phyloP scores from a whole-genome alignment of 2,797 vertebrate genomes.

The Anguilla marmorata region DNA sequence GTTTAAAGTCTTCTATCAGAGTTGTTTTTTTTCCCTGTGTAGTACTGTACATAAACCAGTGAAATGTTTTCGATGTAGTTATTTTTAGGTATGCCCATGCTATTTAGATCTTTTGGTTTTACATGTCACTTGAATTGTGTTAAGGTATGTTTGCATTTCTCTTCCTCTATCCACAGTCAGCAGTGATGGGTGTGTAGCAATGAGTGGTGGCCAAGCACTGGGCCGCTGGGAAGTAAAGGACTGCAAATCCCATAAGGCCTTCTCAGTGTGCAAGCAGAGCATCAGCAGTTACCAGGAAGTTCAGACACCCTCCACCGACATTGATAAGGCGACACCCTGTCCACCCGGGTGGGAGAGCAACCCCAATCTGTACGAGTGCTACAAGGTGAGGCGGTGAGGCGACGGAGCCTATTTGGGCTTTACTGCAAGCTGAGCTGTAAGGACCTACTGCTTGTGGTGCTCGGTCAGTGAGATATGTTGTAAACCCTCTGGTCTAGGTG shows the following conservation, averaged over 20 bases:
- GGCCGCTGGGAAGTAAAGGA: conserved; percentile 92
- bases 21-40: neutral
- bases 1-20: neutral
- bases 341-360: conserved; percentile 85
- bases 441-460: neutral
- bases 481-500: conserved; percentile 70
- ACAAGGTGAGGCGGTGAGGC: conserved; percentile 74
- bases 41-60: neutral
- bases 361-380: conserved; percentile 77
- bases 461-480: neutral
- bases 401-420: neutral
- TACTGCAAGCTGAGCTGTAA: neutral
- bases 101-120: neutral
- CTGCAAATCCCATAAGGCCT: conserved; percentile 80
- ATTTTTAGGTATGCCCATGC: neutral
- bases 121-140: neutral
- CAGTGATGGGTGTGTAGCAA: conserved; percentile 81
- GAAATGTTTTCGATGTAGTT: neutral
- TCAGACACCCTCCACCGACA: conserved; percentile 60
- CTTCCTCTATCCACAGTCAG: conserved; percentile 65
- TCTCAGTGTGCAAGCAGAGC: conserved; percentile 86
- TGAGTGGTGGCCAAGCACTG: conserved; percentile 73
- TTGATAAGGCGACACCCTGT: conserved; percentile 76
- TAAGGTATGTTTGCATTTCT: neutral
- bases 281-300: conserved; percentile 64